Conservation (phyloP, 1,140 invertebrate genomes). For the Metaphire vulgaris region DNA sequence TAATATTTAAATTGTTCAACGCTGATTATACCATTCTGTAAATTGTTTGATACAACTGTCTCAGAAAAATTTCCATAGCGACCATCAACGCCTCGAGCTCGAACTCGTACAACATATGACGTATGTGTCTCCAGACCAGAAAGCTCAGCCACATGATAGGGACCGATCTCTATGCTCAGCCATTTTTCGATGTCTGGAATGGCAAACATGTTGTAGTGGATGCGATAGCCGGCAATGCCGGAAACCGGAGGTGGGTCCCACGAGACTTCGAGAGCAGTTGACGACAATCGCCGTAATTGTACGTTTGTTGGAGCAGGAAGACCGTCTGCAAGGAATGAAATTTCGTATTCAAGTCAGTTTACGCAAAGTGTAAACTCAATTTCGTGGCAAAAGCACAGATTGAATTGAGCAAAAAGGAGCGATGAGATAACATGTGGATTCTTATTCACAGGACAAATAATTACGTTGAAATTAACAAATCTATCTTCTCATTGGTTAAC, state of each 20-base stretch:
- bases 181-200: slow-evolving; percentile 41
- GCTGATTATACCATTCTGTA: slow-evolving; percentile 15
- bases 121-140: slow-evolving; percentile 82
- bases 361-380: too few relatives aligned
- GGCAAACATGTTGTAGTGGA: slow-evolving; percentile 47
- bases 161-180: slow-evolving; percentile 42
- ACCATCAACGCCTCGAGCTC: slow-evolving; percentile 41
- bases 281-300: slow-evolving; percentile 55
- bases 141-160: slow-evolving; percentile 59
- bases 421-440: too few relatives aligned
- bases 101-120: slow-evolving; percentile 82
- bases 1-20: too few relatives aligned
- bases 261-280: slow-evolving; percentile 87
- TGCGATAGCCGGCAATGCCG: slow-evolving; percentile 74
- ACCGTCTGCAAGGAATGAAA: too few relatives aligned
- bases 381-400: too few relatives aligned
- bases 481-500: too few relatives aligned
- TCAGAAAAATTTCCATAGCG: slow-evolving; percentile 45
- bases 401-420: too few relatives aligned
- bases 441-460: too few relatives aligned
- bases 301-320: slow-evolving; percentile 78
- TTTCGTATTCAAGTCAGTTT: too few relatives aligned
- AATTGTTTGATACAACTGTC: slow-evolving; percentile 13
- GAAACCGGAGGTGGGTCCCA: slow-evolving; percentile 71
- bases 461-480: too few relatives aligned